Evolutionary conservation across 2,888 invertebrate genomes (phyloP), one percentile per base, ranked within the genome.

Genomic region (Cartodere bifasciata): DNA sequence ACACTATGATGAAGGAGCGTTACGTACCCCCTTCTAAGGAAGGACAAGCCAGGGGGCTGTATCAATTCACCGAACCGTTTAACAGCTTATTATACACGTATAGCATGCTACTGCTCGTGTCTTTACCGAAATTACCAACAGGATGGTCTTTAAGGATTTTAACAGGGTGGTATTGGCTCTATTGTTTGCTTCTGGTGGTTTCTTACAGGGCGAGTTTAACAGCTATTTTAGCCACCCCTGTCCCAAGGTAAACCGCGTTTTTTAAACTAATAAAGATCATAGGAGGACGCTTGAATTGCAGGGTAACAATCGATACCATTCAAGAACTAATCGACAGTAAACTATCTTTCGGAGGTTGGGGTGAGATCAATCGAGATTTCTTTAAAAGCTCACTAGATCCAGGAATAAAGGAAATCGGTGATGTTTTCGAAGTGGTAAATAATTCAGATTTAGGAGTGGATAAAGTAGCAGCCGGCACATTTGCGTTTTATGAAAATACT

Each of bases 111-210:
- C 61, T 86, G 4, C 72, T 82, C 39, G 78, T 87, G 14, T 79
- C 85, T 0, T 50, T 86, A 32, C 85, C 86, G 0, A 72, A 70
- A 47, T 62, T 85, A 42, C 85, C 86, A 0, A 66, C 68, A 10
- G 81, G 78, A 10, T 86, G 86, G 85, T 77, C 86, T 0, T 63
- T 87, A 23, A 65, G 86, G 17, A 63, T 86, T 15, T 63, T 87
- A 9, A 84, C 85, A 2, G 86, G 87, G 1, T 86, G 84, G 77
- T 87, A 85, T 59, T 87, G 85, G 85, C 55, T 86, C 2, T 88
- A 85, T 52, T 82, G 82, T 48, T 73, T 85, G 37, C 63, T 86
- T 3, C 67, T 86, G 4, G 79, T 80, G 0, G 82, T 84, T 0
- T 72, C 80, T 0, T 88, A 88, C 52, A 63, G 79, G 47, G 86